These are phyloP conservation scores for Caradrina kadenii DNA, from an alignment of 2,888 invertebrate species.

Conservation along the genomic window DNA sequence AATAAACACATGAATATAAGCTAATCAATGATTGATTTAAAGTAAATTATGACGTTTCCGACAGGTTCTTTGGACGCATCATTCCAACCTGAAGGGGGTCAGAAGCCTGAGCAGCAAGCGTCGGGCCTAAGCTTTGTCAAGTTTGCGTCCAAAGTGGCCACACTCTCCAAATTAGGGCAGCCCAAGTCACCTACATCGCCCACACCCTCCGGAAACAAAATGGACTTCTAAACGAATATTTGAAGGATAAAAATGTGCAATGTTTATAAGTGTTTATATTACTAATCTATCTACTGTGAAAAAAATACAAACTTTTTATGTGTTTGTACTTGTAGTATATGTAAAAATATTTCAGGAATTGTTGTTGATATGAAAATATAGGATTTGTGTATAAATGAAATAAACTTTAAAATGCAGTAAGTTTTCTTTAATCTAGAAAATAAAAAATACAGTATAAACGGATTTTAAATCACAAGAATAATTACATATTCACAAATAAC, in stretches of 20 bases:
- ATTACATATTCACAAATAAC: slow-evolving; percentile 91
- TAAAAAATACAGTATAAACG: slow-evolving; percentile 90
- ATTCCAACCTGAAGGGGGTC: slow-evolving; percentile 79
- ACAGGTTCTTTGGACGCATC: slow-evolving; percentile 85
- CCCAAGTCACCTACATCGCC: slow-evolving; percentile 83
- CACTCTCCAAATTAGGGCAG: slow-evolving; percentile 81
- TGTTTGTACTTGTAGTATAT: background rate
- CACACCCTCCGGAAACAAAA: slow-evolving; percentile 77
- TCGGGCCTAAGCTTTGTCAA: slow-evolving; percentile 84
- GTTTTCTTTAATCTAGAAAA: slow-evolving; percentile 91
- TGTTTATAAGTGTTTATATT: slow-evolving; percentile 13
- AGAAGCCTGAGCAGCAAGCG: slow-evolving; percentile 82
- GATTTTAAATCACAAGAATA: slow-evolving; percentile 90
- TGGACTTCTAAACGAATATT: slow-evolving; percentile 76
- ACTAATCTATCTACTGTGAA: background rate
- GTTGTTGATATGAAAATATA: slow-evolving; percentile 6
- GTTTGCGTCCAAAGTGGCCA: slow-evolving; percentile 85
- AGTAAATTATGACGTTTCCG: background rate
- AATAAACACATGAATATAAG: background rate
- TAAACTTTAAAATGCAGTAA: slow-evolving; percentile 81
- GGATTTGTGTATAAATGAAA: slow-evolving; percentile 64
- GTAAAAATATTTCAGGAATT: background rate
- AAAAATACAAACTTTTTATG: background rate
- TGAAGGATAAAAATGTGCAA: background rate
- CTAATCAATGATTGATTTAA: background rate